Evolutionary conservation across 2,113 vertebrate species (phyloP).

Genomic region (Oriolus oriolus): DNA sequence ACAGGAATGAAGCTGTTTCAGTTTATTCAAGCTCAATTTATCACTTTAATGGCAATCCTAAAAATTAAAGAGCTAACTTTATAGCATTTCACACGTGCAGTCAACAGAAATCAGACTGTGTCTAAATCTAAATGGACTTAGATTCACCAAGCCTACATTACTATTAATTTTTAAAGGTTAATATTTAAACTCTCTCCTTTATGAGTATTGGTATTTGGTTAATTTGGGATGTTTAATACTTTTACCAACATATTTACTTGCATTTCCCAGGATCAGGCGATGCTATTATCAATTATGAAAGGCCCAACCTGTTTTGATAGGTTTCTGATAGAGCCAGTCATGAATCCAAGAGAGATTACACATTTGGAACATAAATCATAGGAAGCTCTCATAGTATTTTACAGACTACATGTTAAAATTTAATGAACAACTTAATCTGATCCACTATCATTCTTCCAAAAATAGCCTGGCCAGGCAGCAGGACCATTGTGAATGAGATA

Average conservation of each 20-base stretch:
- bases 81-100: not conserved
- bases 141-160: not conserved
- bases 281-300: not conserved
- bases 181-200: not conserved
- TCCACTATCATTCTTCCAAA: slow-evolving; percentile 44
- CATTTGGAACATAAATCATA: slow-evolving; percentile 26
- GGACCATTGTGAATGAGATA: not conserved
- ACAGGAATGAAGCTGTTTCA: not conserved
- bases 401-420: slow-evolving; percentile 39
- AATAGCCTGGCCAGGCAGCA: slow-evolving; percentile 41
- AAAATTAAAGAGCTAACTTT: not conserved
- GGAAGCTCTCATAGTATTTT: slow-evolving; percentile 60
- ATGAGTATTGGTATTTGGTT: not conserved
- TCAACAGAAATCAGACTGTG: not conserved
- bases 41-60: not conserved
- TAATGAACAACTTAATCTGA: slow-evolving; percentile 52
- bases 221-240: not conserved
- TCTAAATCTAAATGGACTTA: not conserved
- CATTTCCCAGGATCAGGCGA: not conserved
- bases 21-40: slow-evolving; percentile 17
- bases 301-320: not conserved
- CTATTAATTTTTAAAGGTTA: not conserved
- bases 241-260: not conserved
- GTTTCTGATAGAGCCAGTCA: not conserved
- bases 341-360: not conserved